Percentiles rank a stretch among this genome's conserved stretches.
Evolutionary conservation across 2,888 invertebrate species (phyloP).

Genomic region (Eutolmus rufibarbis): DNA sequence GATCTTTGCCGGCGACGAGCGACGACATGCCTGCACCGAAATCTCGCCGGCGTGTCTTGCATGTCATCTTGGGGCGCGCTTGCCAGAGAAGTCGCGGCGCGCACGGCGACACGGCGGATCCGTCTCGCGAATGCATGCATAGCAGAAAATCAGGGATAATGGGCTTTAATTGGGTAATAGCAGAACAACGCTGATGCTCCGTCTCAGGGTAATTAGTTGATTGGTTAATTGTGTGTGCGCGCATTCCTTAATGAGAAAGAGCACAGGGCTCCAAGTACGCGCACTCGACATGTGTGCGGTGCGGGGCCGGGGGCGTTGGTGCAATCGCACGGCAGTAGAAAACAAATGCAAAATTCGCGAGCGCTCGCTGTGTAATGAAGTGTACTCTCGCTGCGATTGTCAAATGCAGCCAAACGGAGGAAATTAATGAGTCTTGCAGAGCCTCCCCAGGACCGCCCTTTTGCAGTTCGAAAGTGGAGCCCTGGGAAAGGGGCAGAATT

Average conservation of each 20-base stretch:
- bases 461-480: conserved; percentile 11
- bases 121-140: conserved; percentile 10
- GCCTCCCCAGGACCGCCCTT: conserved; percentile 6
- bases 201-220: conserved; percentile 43
- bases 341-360: conserved; percentile 14
- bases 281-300: background rate
- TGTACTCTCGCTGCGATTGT: background rate
- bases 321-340: background rate
- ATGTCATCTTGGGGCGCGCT: background rate
- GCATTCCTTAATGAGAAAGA: conserved; percentile 39
- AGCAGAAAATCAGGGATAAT: conserved; percentile 32
- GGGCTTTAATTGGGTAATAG: conserved; percentile 30
- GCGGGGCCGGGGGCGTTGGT: background rate
- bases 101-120: background rate
- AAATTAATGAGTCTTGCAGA: conserved; percentile 22
- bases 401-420: conserved; percentile 6
- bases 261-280: conserved; percentile 4
- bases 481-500: background rate
- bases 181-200: conserved; percentile 30
- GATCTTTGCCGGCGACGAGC: background rate
- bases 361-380: conserved; percentile 13
- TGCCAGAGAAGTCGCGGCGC: background rate
- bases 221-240: conserved; percentile 44
- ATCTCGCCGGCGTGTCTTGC: background rate
- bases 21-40: background rate